These are phyloP conservation scores for Liolophura sinensis DNA, from an alignment of 1,140 invertebrate genomes.

Conservation along the genomic window DNA sequence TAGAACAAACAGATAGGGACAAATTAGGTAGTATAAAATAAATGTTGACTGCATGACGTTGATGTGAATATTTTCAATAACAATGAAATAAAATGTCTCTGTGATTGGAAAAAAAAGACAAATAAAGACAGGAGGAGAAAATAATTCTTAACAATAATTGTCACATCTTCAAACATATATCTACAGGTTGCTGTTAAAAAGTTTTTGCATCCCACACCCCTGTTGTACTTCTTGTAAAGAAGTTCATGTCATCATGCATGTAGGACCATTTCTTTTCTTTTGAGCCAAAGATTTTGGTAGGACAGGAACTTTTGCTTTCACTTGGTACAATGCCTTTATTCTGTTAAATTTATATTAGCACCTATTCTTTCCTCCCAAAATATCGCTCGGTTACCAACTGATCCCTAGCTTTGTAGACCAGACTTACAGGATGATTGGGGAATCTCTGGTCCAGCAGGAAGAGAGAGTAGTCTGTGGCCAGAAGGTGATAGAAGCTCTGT, in stretches of 20 bases:
- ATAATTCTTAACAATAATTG: no score
- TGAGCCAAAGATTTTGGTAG: no score
- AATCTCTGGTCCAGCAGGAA: slow-evolving; percentile 34
- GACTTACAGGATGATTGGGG: slow-evolving; percentile 30
- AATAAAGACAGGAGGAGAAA: no score
- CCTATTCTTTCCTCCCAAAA: not conserved
- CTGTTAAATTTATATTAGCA: not conserved
- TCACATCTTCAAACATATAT: no score
- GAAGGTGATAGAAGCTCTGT: slow-evolving; percentile 21
- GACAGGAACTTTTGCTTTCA: not conserved
- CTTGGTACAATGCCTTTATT: not conserved
- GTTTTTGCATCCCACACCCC: no score
- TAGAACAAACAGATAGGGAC: not conserved
- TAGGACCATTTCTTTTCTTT: no score
- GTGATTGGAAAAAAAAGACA: not conserved
- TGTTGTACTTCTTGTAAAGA: no score
- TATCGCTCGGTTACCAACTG: not conserved
- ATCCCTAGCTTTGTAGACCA: not conserved
- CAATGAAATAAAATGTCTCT: not conserved
- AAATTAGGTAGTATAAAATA: not conserved
- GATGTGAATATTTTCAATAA: not conserved
- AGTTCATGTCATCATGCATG: no score
- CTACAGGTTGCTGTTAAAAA: no score
- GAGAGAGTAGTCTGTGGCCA: slow-evolving; percentile 31
- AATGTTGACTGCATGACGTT: not conserved